These are phyloP conservation scores for Aurelia aurita complex sp. Pacific DNA, from an alignment of 30 jellyfish, hydroid and myxozoan genomes.

Conservation along the genomic window DNA sequence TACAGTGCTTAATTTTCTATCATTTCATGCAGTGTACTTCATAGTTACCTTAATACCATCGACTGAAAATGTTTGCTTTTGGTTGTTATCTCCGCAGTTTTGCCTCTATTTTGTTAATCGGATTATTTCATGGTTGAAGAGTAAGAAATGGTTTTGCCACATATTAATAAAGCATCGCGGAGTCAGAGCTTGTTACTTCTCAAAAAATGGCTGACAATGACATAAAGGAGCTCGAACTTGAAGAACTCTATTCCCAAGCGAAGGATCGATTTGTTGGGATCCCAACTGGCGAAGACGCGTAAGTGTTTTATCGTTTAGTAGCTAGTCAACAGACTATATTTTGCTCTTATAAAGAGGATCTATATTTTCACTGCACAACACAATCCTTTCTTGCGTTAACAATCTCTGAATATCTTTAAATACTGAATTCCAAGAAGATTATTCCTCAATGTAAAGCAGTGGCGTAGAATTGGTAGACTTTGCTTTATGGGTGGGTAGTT, in stretches of 20 bases:
- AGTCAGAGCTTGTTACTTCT: not conserved
- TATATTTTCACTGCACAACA: no score
- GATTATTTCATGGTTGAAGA: slow-evolving; percentile 29
- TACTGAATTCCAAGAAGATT: no score
- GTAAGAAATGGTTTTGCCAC: slow-evolving; percentile 16
- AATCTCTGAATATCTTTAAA: no score
- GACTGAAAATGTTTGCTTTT: slow-evolving; percentile 2
- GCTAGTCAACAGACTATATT: not conserved
- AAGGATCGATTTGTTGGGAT: slow-evolving; percentile 61
- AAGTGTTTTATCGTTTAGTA: not conserved
- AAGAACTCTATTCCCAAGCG: slow-evolving; percentile 63
- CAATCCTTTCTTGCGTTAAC: no score
- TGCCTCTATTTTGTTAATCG: slow-evolving; percentile 40
- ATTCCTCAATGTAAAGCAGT: no score
- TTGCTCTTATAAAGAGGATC: no score
- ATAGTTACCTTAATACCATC: not conserved
- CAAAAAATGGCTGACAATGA: slow-evolving; percentile 41
- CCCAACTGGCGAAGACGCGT: slow-evolving; percentile 74
- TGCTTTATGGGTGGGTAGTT: no score
- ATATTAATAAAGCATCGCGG: slow-evolving; percentile 9
- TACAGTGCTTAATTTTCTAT: not conserved
- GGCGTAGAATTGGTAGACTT: no score
- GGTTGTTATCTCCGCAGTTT: slow-evolving; percentile 11
- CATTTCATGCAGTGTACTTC: not conserved
- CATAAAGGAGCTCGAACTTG: slow-evolving; percentile 46